phyloP scores from a whole-genome alignment of 2,797 vertebrate genomes.

The Sebastes taczanowskii region DNA sequence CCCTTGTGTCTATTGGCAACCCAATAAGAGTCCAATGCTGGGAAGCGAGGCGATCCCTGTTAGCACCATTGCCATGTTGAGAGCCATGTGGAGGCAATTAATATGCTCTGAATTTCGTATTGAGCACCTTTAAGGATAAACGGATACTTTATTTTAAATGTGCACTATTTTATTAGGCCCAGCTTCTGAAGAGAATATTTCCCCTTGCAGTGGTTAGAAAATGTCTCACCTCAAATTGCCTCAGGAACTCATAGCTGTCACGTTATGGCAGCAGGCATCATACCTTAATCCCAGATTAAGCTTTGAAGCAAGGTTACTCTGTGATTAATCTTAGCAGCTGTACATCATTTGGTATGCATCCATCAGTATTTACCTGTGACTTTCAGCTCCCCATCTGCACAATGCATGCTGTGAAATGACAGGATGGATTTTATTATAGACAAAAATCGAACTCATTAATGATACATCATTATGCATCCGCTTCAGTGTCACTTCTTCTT shows the following conservation, averaged over 20 bases:
- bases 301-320: constrained; percentile 52
- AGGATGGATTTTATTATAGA: constrained; percentile 11
- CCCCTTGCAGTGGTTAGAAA: constrained; percentile 10
- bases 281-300: constrained; percentile 63
- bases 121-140: not conserved
- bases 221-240: constrained; percentile 19
- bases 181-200: not conserved
- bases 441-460: constrained; percentile 22
- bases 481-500: not conserved
- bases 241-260: constrained; percentile 39
- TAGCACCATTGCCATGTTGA: not conserved
- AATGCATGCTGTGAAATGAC: constrained; percentile 5
- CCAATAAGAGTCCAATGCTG: too few species aligned
- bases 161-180: not conserved
- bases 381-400: constrained; percentile 17
- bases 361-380: constrained; percentile 39
- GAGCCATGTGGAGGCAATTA: not conserved
- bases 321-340: constrained; percentile 50
- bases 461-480: not conserved
- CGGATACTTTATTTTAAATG: not conserved
- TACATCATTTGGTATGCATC: constrained; percentile 43
- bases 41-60: not conserved
- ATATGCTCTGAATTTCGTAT: not conserved
- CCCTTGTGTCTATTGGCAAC: too few species aligned
- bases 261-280: constrained; percentile 34